A percentile compares a stretch with the other conserved stretches of the same genome.
Evolutionary conservation across 2,113 vertebrate species (phyloP).

Genomic region (Lamprotornis superbus): DNA sequence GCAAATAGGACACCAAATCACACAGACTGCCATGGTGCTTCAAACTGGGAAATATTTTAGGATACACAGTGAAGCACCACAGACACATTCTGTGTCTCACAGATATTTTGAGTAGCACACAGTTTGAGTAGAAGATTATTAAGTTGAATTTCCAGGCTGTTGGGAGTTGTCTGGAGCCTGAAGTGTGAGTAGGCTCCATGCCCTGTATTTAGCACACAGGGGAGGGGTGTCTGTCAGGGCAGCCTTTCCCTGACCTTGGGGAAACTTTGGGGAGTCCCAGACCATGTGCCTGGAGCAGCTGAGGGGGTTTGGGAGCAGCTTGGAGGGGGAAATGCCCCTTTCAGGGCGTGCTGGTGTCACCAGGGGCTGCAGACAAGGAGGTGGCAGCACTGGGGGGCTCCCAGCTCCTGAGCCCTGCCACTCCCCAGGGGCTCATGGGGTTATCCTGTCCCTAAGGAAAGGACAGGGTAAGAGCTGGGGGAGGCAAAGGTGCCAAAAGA

Average conservation of each 20-base stretch:
- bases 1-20: neutral
- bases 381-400: too few species aligned
- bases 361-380: neutral
- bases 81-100: neutral
- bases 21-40: neutral
- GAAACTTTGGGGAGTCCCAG: neutral
- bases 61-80: neutral
- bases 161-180: neutral
- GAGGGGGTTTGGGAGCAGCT: neutral
- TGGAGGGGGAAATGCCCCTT: neutral
- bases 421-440: neutral
- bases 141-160: neutral
- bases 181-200: neutral
- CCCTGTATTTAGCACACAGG: accelerated
- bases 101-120: neutral
- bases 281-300: neutral
- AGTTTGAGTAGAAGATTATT: neutral
- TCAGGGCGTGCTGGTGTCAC: accelerated
- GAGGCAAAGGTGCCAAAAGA: neutral
- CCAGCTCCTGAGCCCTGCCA: neutral
- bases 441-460: neutral
- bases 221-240: neutral
- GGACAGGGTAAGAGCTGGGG: neutral
- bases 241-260: neutral
- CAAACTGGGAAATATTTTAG: neutral